These are phyloP conservation scores for Omphaloscelis lunosa DNA, from an alignment of 2,888 invertebrate genomes.

Conservation along the genomic window DNA sequence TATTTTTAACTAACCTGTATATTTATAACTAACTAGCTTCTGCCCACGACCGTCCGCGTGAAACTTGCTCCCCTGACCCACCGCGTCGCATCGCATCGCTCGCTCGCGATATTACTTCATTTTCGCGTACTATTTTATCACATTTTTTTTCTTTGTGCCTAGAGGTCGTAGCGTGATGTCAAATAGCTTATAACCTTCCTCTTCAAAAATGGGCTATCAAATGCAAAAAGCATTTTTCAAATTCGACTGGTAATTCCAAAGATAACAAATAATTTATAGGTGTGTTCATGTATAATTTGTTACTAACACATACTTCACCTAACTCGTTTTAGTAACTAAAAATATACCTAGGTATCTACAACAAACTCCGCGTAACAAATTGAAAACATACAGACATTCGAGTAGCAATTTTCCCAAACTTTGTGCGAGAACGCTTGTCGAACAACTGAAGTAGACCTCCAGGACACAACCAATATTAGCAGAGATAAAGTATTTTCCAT, in stretches of 20 bases:
- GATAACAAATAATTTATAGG: background rate
- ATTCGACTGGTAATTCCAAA: background rate
- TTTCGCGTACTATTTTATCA: no score
- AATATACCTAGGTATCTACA: background rate
- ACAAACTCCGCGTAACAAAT: conserved; percentile 23
- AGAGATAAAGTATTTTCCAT: conserved; percentile 23
- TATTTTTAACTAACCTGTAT: no score
- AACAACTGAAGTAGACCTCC: conserved; percentile 24
- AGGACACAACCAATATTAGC: conserved; percentile 23
- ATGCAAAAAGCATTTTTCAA: no score
- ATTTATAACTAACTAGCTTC: no score
- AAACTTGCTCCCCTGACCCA: no score
- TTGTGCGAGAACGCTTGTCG: conserved; percentile 13
- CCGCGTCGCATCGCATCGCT: no score
- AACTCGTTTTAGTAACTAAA: conserved; percentile 4
- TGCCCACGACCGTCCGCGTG: no score
- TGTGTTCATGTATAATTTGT: background rate
- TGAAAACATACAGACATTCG: conserved; percentile 21
- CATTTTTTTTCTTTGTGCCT: no score
- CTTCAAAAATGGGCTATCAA: no score
- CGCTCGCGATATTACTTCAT: no score
- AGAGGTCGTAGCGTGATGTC: no score
- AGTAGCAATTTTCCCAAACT: conserved; percentile 31
- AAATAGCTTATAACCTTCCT: no score
- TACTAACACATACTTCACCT: background rate